These are phyloP conservation scores for Acronicta alni DNA, from an alignment of 2,888 invertebrate species.

Conservation along the genomic window DNA sequence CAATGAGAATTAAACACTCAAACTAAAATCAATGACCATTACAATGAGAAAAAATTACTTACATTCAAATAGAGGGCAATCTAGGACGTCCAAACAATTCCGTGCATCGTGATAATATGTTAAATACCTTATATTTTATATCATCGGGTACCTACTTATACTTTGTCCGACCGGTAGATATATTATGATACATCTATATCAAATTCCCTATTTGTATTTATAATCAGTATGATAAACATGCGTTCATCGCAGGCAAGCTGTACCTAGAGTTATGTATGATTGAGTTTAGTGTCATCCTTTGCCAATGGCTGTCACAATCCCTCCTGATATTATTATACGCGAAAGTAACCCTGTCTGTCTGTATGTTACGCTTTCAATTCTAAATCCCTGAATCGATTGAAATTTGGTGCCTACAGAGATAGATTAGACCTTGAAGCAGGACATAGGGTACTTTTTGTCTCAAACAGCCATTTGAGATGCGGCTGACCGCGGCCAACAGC, in stretches of 20 bases:
- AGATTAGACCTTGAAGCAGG: no score
- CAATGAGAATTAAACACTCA: not conserved
- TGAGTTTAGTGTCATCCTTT: no score
- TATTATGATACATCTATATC: conserved; percentile 15
- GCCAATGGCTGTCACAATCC: no score
- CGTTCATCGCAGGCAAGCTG: not conserved
- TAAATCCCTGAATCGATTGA: no score
- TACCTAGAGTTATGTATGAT: no score
- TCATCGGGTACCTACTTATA: not conserved
- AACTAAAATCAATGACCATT: conserved; percentile 1
- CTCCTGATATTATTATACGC: no score
- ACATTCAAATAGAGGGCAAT: conserved; percentile 22
- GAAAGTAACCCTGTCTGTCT: no score
- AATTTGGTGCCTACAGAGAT: no score
- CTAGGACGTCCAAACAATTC: conserved; percentile 24
- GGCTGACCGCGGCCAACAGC: no score
- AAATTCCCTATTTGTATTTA: conserved; percentile 13
- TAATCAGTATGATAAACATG: not conserved
- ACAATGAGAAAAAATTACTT: conserved; percentile 19
- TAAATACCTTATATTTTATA: conserved; percentile 13
- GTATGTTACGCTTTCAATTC: no score
- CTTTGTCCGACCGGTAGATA: not conserved
- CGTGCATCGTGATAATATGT: conserved; percentile 28
- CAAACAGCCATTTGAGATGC: no score
- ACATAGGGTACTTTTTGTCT: no score